Evolutionary conservation across 2,113 vertebrate species (phyloP).

Genomic region (Cololabis saira): DNA sequence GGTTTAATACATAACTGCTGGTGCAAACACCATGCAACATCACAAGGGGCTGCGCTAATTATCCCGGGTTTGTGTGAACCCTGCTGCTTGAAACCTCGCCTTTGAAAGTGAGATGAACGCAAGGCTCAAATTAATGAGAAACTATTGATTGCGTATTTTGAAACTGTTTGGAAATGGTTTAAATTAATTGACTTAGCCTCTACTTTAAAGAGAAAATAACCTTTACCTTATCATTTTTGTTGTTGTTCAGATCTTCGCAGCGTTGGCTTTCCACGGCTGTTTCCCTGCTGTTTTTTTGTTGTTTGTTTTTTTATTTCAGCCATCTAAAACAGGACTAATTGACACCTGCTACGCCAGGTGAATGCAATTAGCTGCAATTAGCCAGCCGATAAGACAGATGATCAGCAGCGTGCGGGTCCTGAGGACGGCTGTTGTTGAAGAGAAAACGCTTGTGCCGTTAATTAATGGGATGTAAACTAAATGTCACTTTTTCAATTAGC

Average conservation of each 20-base stretch:
- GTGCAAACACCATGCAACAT: slow-evolving; percentile 49
- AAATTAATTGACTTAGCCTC: slow-evolving; percentile 22
- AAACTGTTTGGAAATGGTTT: slow-evolving; percentile 22
- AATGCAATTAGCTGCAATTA: slow-evolving; percentile 42
- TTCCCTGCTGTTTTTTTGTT: slow-evolving; percentile 1
- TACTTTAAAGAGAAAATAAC: slow-evolving; percentile 10
- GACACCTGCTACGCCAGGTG: slow-evolving; percentile 35
- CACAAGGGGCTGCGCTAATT: slow-evolving; percentile 43
- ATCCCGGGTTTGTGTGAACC: slow-evolving; percentile 37
- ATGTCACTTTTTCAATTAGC: slow-evolving; percentile 43
- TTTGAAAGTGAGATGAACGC: slow-evolving; percentile 35
- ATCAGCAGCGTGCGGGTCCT: slow-evolving; percentile 13
- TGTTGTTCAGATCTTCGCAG: neutral
- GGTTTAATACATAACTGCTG: slow-evolving; percentile 40
- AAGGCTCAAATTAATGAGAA: slow-evolving; percentile 34
- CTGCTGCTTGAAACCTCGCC: slow-evolving; percentile 21
- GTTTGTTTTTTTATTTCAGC: slow-evolving; percentile 6
- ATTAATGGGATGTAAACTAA: slow-evolving; percentile 41
- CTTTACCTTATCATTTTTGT: neutral
- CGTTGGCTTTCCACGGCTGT: neutral
- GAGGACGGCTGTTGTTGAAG: neutral
- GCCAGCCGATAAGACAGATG: slow-evolving; percentile 28
- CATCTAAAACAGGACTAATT: slow-evolving; percentile 19
- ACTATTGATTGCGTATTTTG: slow-evolving; percentile 30
- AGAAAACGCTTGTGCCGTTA: neutral